A percentile compares a stretch with the other conserved stretches of the same genome.
phyloP scores from a whole-genome alignment of 2,888 invertebrate species.

The Barypeithes pellucidus region DNA sequence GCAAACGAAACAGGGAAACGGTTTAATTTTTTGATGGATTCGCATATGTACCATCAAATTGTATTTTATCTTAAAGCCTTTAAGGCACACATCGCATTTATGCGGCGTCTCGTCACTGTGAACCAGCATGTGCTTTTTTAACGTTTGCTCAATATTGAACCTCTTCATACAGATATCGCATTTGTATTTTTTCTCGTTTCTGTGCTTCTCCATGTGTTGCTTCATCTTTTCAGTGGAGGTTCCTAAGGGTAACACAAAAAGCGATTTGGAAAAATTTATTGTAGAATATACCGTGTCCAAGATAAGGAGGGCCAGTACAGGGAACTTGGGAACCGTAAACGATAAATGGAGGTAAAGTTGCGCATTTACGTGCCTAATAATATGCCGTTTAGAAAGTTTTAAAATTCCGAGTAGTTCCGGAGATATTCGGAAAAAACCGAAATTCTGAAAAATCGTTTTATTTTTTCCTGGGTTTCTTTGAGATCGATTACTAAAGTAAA shows the following conservation, averaged over 20 bases:
- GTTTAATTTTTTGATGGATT: slow-evolving; percentile 55
- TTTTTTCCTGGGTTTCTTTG: too few relatives aligned
- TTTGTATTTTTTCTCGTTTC: slow-evolving; percentile 67
- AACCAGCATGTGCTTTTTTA: slow-evolving; percentile 71
- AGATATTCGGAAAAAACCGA: too few relatives aligned
- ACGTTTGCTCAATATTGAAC: slow-evolving; percentile 69
- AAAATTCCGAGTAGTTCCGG: too few relatives aligned
- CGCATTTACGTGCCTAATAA: too few relatives aligned
- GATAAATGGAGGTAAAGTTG: too few relatives aligned
- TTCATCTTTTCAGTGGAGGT: slow-evolving; percentile 29
- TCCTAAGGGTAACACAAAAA: slow-evolving; percentile 3
- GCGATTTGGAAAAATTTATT: neutral
- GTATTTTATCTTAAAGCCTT: slow-evolving; percentile 70
- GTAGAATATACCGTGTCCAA: too few relatives aligned
- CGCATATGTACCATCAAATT: slow-evolving; percentile 63
- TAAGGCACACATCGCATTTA: slow-evolving; percentile 72
- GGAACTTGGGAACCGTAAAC: too few relatives aligned
- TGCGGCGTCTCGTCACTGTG: slow-evolving; percentile 68
- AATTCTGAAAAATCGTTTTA: too few relatives aligned
- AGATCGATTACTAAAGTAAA: too few relatives aligned
- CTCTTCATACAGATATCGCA: slow-evolving; percentile 71
- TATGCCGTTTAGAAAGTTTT: too few relatives aligned
- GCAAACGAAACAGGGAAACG: slow-evolving; percentile 55
- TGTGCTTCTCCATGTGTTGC: slow-evolving; percentile 66
- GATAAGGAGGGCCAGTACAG: too few relatives aligned